Conservation (phyloP, 2,797 vertebrate species). For the Apogon hyalosoma region DNA sequence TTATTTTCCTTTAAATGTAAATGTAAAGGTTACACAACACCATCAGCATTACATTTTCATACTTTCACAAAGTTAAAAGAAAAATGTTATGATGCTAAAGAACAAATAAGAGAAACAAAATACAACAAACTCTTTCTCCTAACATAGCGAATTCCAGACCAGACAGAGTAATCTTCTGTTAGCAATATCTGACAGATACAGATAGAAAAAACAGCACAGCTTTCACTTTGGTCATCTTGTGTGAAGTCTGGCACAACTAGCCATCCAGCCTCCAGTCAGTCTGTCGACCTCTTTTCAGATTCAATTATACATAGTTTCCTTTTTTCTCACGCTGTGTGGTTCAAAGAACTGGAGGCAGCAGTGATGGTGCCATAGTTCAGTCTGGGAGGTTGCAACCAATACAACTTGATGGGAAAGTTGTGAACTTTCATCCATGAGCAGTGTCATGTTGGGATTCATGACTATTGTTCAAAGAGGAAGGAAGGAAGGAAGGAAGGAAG, state of each 20-base stretch:
- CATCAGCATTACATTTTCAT: neutral
- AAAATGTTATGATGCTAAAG: neutral
- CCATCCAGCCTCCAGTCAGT: conserved; percentile 6
- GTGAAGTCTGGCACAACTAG: conserved; percentile 33
- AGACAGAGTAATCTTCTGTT: too few species aligned
- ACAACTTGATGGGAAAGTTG: conserved; percentile 60
- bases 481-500: conserved; percentile 73
- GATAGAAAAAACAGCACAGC: neutral
- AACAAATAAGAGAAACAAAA: neutral
- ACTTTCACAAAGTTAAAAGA: neutral
- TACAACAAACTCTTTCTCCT: neutral
- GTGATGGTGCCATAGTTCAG: conserved; percentile 23
- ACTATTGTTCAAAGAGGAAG: conserved; percentile 62
- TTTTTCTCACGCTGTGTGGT: conserved; percentile 68
- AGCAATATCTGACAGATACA: too few species aligned
- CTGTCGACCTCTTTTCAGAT: conserved; percentile 28
- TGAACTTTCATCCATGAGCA: conserved; percentile 64
- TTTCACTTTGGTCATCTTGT: conserved; percentile 19
- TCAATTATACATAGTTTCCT: conserved; percentile 55
- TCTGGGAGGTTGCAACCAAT: conserved; percentile 30
- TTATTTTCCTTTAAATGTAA: neutral
- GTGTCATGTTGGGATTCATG: conserved; percentile 55
- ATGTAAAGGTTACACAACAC: conserved; percentile 13
- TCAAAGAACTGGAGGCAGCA: conserved; percentile 36
- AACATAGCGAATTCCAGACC: too few species aligned